Percentiles rank a stretch among this genome's conserved stretches.
Conservation (phyloP, 2,797 vertebrate genomes). For the Chrosomus eos region DNA sequence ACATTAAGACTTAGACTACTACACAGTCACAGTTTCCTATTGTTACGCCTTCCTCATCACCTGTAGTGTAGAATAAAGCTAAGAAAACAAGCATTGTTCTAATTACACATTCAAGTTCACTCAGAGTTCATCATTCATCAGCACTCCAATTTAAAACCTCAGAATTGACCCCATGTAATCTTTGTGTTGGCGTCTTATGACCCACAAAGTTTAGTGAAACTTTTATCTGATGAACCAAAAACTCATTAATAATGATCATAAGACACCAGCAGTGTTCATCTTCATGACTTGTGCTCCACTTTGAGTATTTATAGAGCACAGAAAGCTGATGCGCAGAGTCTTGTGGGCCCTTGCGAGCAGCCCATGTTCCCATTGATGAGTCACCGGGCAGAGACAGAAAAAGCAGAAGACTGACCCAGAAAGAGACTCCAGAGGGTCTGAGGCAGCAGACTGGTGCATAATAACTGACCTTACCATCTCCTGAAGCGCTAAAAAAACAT, state of each 20-base stretch:
- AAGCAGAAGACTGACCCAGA: conserved; percentile 57
- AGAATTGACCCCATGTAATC: not conserved
- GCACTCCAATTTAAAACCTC: not conserved
- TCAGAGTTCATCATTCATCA: not conserved
- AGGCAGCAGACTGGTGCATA: not conserved
- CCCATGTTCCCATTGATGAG: conserved; percentile 49
- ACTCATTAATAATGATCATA: conserved; percentile 28
- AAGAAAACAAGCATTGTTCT: not conserved
- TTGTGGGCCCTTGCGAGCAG: conserved; percentile 33
- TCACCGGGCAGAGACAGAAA: conserved; percentile 59
- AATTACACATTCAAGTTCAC: conserved; percentile 4
- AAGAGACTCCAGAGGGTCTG: conserved; percentile 38
- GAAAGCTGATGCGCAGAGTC: conserved; percentile 54
- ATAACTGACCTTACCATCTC: not conserved
- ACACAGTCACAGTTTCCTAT: not conserved
- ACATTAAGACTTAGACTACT: not conserved
- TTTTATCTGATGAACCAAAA: not conserved
- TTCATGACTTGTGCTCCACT: conserved; percentile 69
- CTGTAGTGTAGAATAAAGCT: not conserved
- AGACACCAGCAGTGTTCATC: conserved; percentile 47
- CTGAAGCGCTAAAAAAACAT: not conserved
- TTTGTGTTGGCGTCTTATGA: not conserved
- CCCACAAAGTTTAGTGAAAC: conserved; percentile 7
- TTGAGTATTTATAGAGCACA: conserved; percentile 72
- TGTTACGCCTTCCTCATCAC: not conserved